Evolutionary conservation across 2,888 invertebrate genomes (phyloP), one percentile per base, ranked within the genome.

Genomic region (Nymphalis c-album): DNA sequence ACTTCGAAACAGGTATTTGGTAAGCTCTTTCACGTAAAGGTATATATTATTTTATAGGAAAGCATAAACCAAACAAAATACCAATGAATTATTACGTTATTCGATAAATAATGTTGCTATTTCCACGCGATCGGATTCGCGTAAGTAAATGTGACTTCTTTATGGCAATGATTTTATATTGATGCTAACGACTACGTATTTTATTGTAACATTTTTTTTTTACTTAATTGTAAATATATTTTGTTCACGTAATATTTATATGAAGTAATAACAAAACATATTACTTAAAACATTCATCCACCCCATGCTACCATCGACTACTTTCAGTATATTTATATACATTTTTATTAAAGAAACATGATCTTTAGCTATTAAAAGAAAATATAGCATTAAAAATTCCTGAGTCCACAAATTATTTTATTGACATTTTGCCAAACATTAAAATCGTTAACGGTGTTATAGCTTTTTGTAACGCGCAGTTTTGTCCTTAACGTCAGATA

Each of bases 41-140:
- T 18, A 48, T 17, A 57, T 8, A 5, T 40, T 10, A 18, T 31
- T 6, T 57, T 40, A 40, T 40, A 57, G 18, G 40, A 57, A 57
- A 40, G 18, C 40, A 57, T 40, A 18, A 57, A 57, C 40, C 18
- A 18, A 40, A 40, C 51, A 35, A 55, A 60, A 66, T 55, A 55
- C 35, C 60, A 60, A 66, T 7, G 55, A 55, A 66, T 48, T 66
- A 61, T 66, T 66, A 48, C 60, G 55, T 55, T 55, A 51, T 61
- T 66, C 46, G 60, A 46, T 40, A 66, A 66, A 61, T 61, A 61
- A 60, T 60, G 40, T 47, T 31, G 60, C 55, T 51, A 60, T 61
- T 61, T 55, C 65, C 65, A 66, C 65, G 65, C 65, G 60, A 66
- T 66, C 60, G 55, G 47, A 48, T 66, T 48, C 60, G 47, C 22